Evolutionary conservation across 2,797 vertebrate species (phyloP), one percentile per base, ranked within the genome.

Genomic region (Bryconaethiops microstoma): DNA sequence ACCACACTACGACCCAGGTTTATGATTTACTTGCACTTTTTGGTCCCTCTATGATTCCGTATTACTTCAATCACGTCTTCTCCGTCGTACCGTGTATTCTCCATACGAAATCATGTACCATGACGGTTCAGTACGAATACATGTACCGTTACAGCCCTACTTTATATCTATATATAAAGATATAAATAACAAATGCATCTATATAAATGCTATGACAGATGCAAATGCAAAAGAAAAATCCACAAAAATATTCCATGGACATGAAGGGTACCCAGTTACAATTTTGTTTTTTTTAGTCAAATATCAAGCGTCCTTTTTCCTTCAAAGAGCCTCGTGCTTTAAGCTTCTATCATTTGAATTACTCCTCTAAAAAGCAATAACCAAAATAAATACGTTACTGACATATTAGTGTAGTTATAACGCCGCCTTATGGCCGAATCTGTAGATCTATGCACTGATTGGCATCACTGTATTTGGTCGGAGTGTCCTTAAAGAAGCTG

Each of bases 361-460:
- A 23, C n/a, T 23, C 19, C 21, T 71, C 1, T 14, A 25, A 42
- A 71, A 29, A 71, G 69, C 67, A 70, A 70, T 70, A 70, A 70
- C 67, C 67, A 70, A 70, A 70, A 21, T 4, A 13, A 54, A 25
- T 19, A 17, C 52, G 25, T 25, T 17, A 71, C 10, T 17, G 5
- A 25, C 67, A 50, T 70, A 5, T 48, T 7, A 50, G 65, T 10
- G 40, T 10, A 50, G 14, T 12, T 17, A 45, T 45, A 10, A 17
- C 1, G 17, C 5, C 14, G 57, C 59, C 12, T 14, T 35, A 65
- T 5, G 6, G 63, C 59, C 16, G 29, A 39, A 29, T 19, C 17
- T 39, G 62, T 64, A 14, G 62, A 64, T 64, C 62, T 64, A 64
- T 64, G 62, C 62, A 64, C 62, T 7, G 25, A 17, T 64, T 17